Evolutionary conservation across 2,113 vertebrate genomes (phyloP).

Genomic region (Cephalopholis sonnerati): DNA sequence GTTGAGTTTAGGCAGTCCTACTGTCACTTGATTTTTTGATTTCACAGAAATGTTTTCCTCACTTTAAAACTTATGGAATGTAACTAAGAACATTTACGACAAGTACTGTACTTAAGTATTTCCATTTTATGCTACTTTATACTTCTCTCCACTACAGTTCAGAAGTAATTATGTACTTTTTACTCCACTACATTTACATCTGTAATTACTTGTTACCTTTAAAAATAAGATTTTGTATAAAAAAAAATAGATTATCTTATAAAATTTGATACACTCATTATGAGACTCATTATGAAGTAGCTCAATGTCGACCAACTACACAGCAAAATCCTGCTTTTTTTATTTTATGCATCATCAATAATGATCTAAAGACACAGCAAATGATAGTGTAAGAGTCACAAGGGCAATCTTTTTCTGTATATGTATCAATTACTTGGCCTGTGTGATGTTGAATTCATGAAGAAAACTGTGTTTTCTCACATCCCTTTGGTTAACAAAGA

Average conservation of each 20-base stretch:
- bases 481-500: too few relatives aligned
- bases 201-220: neutral
- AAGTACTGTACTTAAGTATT: neutral
- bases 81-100: neutral
- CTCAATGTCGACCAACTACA: neutral
- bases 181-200: neutral
- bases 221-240: neutral
- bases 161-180: neutral
- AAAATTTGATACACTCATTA: neutral
- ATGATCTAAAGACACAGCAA: neutral
- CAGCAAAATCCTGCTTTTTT: constrained; percentile 1
- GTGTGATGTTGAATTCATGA: too few relatives aligned
- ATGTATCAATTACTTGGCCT: too few relatives aligned
- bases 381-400: neutral
- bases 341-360: neutral
- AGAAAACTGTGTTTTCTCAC: too few relatives aligned
- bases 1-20: neutral
- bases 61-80: neutral
- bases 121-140: neutral
- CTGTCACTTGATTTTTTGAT: neutral
- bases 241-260: neutral
- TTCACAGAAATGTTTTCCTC: neutral
- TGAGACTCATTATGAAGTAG: neutral
- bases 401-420: neutral
- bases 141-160: too few relatives aligned